A percentile compares a stretch with the other conserved stretches of the same genome.
Evolutionary conservation across 2,888 invertebrate species (phyloP).

Genomic region (Helobdella robusta): DNA sequence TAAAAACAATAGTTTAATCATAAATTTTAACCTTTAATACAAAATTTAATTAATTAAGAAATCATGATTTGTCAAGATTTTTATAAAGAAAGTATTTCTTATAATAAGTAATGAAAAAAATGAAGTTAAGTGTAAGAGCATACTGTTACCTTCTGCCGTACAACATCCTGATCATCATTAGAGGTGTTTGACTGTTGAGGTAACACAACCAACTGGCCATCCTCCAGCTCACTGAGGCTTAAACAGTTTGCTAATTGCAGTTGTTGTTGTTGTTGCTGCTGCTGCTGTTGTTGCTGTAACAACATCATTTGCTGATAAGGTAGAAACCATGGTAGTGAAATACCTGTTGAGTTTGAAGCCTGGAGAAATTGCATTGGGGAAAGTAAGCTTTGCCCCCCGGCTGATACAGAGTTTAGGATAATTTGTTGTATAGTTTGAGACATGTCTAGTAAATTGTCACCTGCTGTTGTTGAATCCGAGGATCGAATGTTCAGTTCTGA

Average conservation of each 20-base stretch:
- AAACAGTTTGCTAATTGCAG: slow-evolving; percentile 14
- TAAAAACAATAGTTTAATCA: no score
- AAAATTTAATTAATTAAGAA: no score
- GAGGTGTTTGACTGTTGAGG: no score
- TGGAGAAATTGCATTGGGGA: slow-evolving; percentile 26
- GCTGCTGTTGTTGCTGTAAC: slow-evolving; percentile 16
- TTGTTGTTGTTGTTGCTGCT: slow-evolving; percentile 14
- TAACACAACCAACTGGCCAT: slow-evolving; percentile 25
- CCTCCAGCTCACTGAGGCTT: slow-evolving; percentile 16
- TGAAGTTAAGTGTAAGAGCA: neutral
- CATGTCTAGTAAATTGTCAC: slow-evolving; percentile 23
- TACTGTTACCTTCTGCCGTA: neutral
- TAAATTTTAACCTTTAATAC: no score
- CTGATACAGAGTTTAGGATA: slow-evolving; percentile 10
- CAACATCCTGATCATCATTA: slow-evolving; percentile 12
- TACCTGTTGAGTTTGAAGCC: slow-evolving; percentile 21
- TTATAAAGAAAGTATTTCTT: no score
- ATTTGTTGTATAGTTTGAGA: slow-evolving; percentile 27
- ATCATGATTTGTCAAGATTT: no score
- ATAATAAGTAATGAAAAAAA: neutral
- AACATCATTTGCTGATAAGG: slow-evolving; percentile 27
- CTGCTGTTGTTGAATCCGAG: no score
- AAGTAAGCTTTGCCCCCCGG: slow-evolving; percentile 15
- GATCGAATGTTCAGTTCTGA: no score
- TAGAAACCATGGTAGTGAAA: slow-evolving; percentile 18